Conservation (phyloP, 2,113 vertebrate genomes). For the Cercocebus atys region DNA sequence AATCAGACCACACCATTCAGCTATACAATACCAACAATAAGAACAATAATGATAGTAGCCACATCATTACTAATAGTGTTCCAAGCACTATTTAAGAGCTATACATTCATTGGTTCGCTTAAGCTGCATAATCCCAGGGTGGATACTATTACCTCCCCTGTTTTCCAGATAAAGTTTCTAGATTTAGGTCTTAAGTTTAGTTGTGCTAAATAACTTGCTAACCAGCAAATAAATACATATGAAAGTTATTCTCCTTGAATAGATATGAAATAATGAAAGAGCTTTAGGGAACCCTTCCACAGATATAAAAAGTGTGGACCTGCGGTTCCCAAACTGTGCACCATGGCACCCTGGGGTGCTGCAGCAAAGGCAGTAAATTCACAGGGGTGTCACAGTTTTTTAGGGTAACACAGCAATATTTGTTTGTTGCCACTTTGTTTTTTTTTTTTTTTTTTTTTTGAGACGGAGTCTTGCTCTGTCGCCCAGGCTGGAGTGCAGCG, state of each 20-base stretch:
- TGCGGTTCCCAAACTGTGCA: background rate
- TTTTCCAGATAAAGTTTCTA: background rate
- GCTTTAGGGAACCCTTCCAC: background rate
- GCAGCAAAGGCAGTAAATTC: background rate
- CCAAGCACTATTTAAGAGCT: background rate
- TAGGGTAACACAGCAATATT: background rate
- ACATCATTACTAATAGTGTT: rapidly evolving
- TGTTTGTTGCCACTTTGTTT: too few species aligned
- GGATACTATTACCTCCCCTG: background rate
- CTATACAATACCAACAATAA: rapidly evolving
- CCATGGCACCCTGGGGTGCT: background rate
- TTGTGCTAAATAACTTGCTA: background rate
- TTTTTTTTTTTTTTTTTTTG: too few species aligned
- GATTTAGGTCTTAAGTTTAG: background rate
- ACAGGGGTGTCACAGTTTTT: background rate
- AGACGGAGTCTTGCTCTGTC: too few species aligned
- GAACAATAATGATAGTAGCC: too few species aligned
- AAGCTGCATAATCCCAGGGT: background rate
- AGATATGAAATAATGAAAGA: background rate
- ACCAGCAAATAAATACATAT: background rate
- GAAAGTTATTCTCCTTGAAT: background rate
- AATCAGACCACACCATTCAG: background rate
- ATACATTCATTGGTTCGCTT: background rate
- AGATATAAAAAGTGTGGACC: background rate
- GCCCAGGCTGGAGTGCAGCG: too few species aligned